Percentiles rank a stretch among this genome's conserved stretches.
Evolutionary conservation across 2,888 invertebrate genomes (phyloP).

Genomic region (Gymnocheta viridis): DNA sequence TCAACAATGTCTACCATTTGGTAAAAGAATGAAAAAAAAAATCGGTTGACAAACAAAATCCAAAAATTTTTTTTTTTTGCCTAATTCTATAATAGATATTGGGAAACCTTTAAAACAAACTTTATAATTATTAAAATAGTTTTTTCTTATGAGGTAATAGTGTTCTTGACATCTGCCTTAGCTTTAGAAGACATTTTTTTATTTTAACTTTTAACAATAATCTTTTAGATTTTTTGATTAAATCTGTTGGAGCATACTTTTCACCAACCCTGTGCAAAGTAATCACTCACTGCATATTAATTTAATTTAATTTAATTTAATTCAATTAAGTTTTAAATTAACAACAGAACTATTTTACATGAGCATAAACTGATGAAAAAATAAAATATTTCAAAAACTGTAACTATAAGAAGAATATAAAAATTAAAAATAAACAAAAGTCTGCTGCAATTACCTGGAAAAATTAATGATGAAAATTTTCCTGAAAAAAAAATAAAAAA

Average conservation of each 20-base stretch:
- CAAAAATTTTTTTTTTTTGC: no score
- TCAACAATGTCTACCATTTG: no score
- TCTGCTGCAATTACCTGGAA: constrained; percentile 30
- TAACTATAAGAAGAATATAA: neutral
- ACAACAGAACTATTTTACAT: neutral
- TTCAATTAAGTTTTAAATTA: constrained; percentile 19
- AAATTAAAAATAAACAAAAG: neutral
- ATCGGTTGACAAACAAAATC: no score
- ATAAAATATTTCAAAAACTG: neutral
- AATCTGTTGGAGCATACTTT: neutral
- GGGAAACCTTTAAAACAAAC: no score
- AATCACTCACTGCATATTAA: no score
- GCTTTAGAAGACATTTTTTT: neutral
- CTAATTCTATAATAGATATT: no score
- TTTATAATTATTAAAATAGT: no score
- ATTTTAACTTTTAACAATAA: neutral
- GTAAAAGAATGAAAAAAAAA: no score
- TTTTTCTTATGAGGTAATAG: no score
- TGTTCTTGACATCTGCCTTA: neutral
- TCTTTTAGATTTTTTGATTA: neutral
- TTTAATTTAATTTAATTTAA: neutral
- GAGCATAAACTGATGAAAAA: neutral
- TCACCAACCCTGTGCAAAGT: neutral
- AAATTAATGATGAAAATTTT: constrained; percentile 6
- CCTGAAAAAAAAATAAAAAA: constrained; percentile 2